Conservation (phyloP, 2,888 invertebrate genomes). For the Athalia cordata region DNA sequence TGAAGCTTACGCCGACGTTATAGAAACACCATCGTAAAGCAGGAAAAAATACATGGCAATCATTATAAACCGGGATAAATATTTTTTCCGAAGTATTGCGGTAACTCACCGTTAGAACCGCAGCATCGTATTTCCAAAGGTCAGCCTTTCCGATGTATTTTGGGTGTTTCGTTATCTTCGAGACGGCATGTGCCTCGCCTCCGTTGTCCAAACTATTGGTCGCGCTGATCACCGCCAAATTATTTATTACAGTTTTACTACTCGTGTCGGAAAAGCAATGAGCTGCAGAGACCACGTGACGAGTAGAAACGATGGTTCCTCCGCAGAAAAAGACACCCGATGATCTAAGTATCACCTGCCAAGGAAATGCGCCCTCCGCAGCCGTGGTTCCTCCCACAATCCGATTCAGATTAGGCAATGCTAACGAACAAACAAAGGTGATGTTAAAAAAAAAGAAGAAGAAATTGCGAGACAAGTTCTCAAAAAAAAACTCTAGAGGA, state of each 20-base stretch:
- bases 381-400: slow-evolving; percentile 56
- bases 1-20: background rate
- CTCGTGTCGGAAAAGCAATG: slow-evolving; percentile 52
- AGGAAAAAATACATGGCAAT: background rate
- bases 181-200: slow-evolving; percentile 49
- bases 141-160: slow-evolving; percentile 19
- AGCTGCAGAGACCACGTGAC: slow-evolving; percentile 61
- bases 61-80: background rate
- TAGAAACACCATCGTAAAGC: background rate
- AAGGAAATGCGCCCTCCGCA: slow-evolving; percentile 56
- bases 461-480: background rate
- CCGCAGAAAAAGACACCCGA: slow-evolving; percentile 57
- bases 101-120: slow-evolving; percentile 52
- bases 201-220: slow-evolving; percentile 36
- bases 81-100: slow-evolving; percentile 1
- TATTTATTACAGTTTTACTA: slow-evolving; percentile 9
- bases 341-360: slow-evolving; percentile 57
- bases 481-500: background rate
- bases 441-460: no score
- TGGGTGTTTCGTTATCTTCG: slow-evolving; percentile 43
- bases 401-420: slow-evolving; percentile 2
- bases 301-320: slow-evolving; percentile 55
- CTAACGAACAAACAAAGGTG: background rate
- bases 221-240: slow-evolving; percentile 50
- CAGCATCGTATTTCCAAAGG: slow-evolving; percentile 54